Evolutionary conservation across 2,113 vertebrate species (phyloP).

Genomic region (Sciurus niger): DNA sequence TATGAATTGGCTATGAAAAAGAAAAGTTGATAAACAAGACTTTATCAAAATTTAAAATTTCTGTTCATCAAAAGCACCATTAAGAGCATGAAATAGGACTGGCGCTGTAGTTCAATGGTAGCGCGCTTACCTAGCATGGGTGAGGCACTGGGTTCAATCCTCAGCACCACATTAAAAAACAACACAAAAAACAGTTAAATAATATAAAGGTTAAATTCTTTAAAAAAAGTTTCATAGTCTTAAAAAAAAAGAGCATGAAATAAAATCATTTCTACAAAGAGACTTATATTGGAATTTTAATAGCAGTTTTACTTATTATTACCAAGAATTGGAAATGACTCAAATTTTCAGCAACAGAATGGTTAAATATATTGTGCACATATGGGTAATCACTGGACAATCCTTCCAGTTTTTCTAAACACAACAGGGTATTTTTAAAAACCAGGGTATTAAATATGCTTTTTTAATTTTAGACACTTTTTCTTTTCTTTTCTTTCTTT

Average conservation of each 20-base stretch:
- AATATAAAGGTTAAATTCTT: too few species aligned
- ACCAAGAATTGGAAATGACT: not conserved
- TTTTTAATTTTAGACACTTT: too few species aligned
- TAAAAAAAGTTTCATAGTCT: too few species aligned
- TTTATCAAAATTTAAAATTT: conserved; percentile 52
- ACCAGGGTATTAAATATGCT: not conserved
- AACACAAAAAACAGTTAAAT: too few species aligned
- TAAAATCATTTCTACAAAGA: not conserved
- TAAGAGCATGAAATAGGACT: not conserved
- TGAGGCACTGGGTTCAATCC: too few species aligned
- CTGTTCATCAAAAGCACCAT: not conserved
- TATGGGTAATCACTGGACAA: not conserved
- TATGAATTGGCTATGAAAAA: conserved; percentile 19
- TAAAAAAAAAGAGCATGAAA: not conserved
- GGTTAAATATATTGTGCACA: not conserved
- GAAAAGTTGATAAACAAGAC: not conserved
- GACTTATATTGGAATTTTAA: not conserved
- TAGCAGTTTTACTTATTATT: not conserved
- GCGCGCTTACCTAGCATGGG: too few species aligned
- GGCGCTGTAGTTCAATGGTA: too few species aligned
- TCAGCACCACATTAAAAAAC: too few species aligned
- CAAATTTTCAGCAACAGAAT: not conserved
- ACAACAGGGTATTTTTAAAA: not conserved
- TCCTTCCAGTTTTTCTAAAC: not conserved
- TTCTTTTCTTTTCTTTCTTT: too few species aligned